Evolutionary conservation across 2,113 vertebrate genomes (phyloP).

Genomic region (Sialia sialis): DNA sequence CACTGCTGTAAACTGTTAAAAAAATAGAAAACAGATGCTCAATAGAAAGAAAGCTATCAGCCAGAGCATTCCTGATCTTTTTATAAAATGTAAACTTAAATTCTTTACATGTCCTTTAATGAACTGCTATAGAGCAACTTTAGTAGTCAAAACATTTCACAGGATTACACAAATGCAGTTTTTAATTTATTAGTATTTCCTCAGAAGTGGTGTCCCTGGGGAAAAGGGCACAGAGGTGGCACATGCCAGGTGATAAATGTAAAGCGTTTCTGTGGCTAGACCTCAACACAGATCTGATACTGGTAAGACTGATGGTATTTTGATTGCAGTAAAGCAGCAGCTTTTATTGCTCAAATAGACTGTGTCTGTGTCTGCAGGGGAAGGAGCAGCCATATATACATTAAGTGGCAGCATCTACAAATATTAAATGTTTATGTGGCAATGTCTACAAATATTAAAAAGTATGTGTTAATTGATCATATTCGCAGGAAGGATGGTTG

Average conservation of each 20-base stretch:
- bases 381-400: conserved; percentile 24
- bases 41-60: conserved; percentile 67
- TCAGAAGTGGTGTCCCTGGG: conserved; percentile 57
- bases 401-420: conserved; percentile 1
- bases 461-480: conserved; percentile 24
- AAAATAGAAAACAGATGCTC: conserved; percentile 81
- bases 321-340: conserved; percentile 31
- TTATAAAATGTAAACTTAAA: conserved; percentile 80
- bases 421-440: too few relatives aligned
- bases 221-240: conserved; percentile 58
- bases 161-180: conserved; percentile 69
- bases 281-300: background rate
- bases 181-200: conserved; percentile 70
- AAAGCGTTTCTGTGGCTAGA: background rate
- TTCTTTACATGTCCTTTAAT: conserved; percentile 79
- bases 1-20: conserved; percentile 67
- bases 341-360: conserved; percentile 32
- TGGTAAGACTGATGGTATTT: conserved; percentile 20
- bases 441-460: conserved; percentile 20
- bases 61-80: conserved; percentile 77
- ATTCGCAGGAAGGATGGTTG: background rate
- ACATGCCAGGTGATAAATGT: conserved; percentile 59
- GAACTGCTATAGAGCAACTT: conserved; percentile 77
- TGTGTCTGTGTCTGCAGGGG: background rate
- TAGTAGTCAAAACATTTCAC: conserved; percentile 79